These are phyloP conservation scores for Heliothis peltigera DNA, from an alignment of 2,888 invertebrate species.

Conservation along the genomic window DNA sequence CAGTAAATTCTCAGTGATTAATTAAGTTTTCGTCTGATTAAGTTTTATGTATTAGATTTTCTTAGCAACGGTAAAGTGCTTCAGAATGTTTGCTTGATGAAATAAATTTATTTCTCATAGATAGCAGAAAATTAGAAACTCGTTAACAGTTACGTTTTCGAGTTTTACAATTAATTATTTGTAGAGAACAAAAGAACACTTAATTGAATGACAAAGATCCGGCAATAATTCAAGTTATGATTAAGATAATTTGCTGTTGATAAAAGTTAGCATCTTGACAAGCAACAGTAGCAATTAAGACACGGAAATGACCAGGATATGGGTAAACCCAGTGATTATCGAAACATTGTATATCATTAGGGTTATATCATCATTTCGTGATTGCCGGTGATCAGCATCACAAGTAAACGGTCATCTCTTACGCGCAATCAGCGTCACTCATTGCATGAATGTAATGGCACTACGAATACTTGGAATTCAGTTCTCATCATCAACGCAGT, in stretches of 20 bases:
- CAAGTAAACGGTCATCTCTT: conserved; percentile 56
- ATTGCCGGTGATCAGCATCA: conserved; percentile 46
- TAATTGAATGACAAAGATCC: conserved; percentile 54
- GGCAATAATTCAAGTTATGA: conserved; percentile 48
- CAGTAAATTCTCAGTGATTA: conserved; percentile 7
- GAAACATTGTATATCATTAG: conserved; percentile 62
- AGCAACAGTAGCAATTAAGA: conserved; percentile 43
- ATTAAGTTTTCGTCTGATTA: conserved; percentile 5
- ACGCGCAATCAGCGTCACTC: conserved; percentile 70
- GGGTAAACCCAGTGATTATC: conserved; percentile 72
- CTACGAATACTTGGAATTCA: conserved; percentile 19
- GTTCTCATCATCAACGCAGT: conserved; percentile 29
- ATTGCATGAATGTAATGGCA: conserved; percentile 67
- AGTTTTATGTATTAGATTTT: neutral
- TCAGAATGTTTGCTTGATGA: neutral
- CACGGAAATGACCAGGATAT: conserved; percentile 71
- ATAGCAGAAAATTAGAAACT: neutral
- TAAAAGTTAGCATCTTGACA: conserved; percentile 36
- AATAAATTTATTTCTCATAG: neutral
- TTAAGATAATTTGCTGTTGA: conserved; percentile 38
- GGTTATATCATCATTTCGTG: conserved; percentile 30
- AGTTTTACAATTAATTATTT: conserved; percentile 3
- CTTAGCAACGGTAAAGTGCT: too few species aligned
- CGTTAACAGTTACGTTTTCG: neutral
- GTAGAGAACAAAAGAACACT: conserved; percentile 44